Evolutionary conservation across 1,140 invertebrate genomes (phyloP).

Genomic region (Heliconius melpomene): DNA sequence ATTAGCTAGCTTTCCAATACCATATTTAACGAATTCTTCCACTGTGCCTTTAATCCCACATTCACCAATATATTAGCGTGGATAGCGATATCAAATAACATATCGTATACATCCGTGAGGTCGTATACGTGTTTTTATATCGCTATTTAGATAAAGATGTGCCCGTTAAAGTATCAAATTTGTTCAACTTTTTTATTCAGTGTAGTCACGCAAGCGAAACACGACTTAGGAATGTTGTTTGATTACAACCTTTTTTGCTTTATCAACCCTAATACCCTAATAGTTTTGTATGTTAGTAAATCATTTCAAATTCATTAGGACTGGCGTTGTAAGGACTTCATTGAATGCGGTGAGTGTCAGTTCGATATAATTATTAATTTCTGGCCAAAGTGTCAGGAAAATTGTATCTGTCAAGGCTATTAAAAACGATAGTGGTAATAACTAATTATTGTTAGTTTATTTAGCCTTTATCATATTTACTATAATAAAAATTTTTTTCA

Average conservation of each 20-base stretch:
- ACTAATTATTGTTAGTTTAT: too few species aligned
- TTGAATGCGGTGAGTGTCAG: neutral
- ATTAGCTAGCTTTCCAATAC: neutral
- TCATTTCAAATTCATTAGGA: neutral
- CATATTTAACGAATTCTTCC: neutral
- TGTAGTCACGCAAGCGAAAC: constrained; percentile 62
- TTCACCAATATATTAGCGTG: constrained; percentile 8
- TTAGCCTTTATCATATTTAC: too few species aligned
- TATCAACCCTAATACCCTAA: constrained; percentile 1
- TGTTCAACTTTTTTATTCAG: constrained; percentile 58
- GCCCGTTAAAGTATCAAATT: constrained; percentile 60
- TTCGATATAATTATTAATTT: neutral
- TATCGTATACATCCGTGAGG: constrained; percentile 14
- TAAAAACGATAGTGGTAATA: too few species aligned
- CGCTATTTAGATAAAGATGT: constrained; percentile 38
- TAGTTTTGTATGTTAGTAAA: constrained; percentile 10
- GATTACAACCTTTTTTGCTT: constrained; percentile 46
- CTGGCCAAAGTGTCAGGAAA: too few species aligned
- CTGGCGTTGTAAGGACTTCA: neutral
- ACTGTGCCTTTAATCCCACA: constrained; percentile 5
- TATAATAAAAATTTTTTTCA: too few species aligned
- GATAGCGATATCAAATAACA: constrained; percentile 21
- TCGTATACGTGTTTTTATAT: constrained; percentile 30
- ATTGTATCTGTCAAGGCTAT: too few species aligned
- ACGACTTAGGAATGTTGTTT: constrained; percentile 59